Conservation (phyloP, 2,797 vertebrate genomes). For the Cichlasoma orientale region DNA sequence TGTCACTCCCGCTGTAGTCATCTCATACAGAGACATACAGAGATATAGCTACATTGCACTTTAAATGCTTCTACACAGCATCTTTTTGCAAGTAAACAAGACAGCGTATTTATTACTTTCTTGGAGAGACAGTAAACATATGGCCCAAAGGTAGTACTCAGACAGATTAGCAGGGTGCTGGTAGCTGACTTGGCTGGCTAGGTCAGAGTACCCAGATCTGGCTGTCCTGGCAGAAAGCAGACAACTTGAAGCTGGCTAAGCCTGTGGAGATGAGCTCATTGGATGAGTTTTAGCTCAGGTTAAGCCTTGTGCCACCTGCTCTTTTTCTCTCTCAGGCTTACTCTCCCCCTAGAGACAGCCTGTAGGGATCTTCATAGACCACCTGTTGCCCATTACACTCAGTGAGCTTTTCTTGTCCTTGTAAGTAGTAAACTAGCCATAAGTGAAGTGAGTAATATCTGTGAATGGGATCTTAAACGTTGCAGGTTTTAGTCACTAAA, state of each 20-base stretch:
- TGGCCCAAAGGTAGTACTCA: slow-evolving; percentile 59
- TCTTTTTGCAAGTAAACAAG: slow-evolving; percentile 13
- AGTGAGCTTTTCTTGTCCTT: slow-evolving; percentile 23
- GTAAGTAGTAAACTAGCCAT: slow-evolving; percentile 1
- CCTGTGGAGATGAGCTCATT: slow-evolving; percentile 74
- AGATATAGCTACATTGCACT: neutral
- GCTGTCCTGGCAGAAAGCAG: slow-evolving; percentile 59
- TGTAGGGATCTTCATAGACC: slow-evolving; percentile 24
- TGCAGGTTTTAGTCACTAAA: neutral
- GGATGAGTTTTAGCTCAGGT: slow-evolving; percentile 66
- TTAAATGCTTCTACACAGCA: neutral
- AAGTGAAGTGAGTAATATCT: neutral
- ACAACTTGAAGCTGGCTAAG: slow-evolving; percentile 60
- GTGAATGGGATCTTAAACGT: slow-evolving; percentile 20
- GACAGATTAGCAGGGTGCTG: slow-evolving; percentile 68
- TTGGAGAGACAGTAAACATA: slow-evolving; percentile 51
- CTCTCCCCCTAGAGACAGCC: neutral
- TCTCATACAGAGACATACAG: neutral
- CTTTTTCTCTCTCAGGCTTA: slow-evolving; percentile 26
- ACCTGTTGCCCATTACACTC: slow-evolving; percentile 30
- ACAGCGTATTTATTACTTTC: slow-evolving; percentile 23
- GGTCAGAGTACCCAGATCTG: slow-evolving; percentile 33
- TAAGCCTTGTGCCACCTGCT: slow-evolving; percentile 79
- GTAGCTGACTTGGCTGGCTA: slow-evolving; percentile 33
- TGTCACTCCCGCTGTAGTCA: neutral